Conservation (phyloP, 2,797 vertebrate genomes). For the Emys orbicularis region DNA sequence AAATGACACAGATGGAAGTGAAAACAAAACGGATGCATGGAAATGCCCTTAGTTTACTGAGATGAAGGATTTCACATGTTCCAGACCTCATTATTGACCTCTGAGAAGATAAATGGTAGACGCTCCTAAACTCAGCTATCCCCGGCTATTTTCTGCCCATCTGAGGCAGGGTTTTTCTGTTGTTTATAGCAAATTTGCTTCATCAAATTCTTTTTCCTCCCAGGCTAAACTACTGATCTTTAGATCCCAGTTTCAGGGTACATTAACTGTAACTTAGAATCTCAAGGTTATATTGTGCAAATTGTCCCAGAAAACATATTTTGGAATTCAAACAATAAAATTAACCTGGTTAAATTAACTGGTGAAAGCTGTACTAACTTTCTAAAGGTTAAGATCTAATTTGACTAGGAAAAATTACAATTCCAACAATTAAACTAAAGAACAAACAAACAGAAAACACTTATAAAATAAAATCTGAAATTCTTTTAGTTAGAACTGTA, state of each 20-base stretch:
- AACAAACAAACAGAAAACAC: background rate
- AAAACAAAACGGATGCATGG: background rate
- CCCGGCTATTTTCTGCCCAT: background rate
- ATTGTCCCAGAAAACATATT: background rate
- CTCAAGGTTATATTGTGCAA: background rate
- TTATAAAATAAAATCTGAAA: background rate
- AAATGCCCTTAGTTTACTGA: background rate
- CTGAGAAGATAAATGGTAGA: background rate
- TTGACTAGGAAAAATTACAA: background rate
- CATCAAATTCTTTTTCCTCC: background rate
- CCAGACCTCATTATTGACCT: background rate
- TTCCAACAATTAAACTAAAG: background rate
- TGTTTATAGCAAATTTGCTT: background rate
- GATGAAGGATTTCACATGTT: background rate
- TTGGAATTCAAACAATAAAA: background rate
- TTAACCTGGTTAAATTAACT: background rate
- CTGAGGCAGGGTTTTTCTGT: background rate
- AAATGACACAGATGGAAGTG: background rate
- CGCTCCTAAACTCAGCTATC: background rate
- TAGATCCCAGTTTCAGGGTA: background rate
- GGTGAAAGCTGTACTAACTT: background rate
- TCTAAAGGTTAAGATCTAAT: background rate
- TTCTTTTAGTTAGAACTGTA: background rate
- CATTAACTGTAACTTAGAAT: background rate
- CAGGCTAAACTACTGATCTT: background rate